phyloP scores from a whole-genome alignment of 35 echinoderm and acorn worm genomes.

The Eucidaris tribuloides region DNA sequence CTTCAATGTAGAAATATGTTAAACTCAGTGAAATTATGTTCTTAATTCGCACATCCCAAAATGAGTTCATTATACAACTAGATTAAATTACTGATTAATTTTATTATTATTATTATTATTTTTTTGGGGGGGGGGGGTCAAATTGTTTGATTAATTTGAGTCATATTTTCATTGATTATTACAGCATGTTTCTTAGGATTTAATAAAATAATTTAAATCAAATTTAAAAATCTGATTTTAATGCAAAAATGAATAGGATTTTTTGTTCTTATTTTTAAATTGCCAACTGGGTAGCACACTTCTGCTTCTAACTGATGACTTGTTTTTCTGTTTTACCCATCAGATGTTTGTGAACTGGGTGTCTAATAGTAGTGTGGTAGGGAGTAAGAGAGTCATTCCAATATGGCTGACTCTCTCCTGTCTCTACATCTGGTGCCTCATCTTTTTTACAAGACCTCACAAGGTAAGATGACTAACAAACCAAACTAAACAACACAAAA shows the following conservation, averaged over 20 bases:
- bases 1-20: background rate
- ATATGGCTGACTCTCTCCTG: constrained; percentile 66
- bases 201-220: too few relatives aligned
- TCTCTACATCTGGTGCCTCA: constrained; percentile 91
- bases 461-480: constrained; percentile 48
- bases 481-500: background rate
- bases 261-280: background rate
- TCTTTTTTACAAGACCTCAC: constrained; percentile 93
- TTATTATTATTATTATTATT: background rate
- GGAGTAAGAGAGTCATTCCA: constrained; percentile 39
- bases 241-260: background rate
- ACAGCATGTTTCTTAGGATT: too few relatives aligned
- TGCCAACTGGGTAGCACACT: too few relatives aligned
- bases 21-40: background rate
- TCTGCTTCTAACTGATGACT: background rate
- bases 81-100: background rate
- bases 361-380: constrained; percentile 36
- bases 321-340: background rate
- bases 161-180: too few relatives aligned
- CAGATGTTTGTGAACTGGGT: constrained; percentile 44
- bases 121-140: background rate
- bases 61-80: too few relatives aligned
- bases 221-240: too few relatives aligned
- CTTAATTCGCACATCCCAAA: background rate
- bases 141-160: too few relatives aligned